Conservation (phyloP, 2,888 invertebrate genomes). For the Clistopyga incitator region DNA sequence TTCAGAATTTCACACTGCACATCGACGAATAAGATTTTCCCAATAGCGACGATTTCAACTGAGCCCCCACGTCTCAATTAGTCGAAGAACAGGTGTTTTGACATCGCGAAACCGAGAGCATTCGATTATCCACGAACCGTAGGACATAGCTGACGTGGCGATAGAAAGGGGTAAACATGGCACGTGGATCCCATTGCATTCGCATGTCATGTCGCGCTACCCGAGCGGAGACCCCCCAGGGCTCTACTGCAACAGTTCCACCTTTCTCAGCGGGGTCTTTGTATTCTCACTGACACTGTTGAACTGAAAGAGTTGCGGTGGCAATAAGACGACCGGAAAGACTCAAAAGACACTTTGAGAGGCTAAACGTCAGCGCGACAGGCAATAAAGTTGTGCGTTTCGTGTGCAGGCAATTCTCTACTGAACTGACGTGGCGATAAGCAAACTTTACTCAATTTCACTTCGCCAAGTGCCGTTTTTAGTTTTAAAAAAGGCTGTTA, state of each 20-base stretch:
- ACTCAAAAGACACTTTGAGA: conserved; percentile 7
- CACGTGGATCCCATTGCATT: conserved; percentile 38
- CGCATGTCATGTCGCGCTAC: conserved; percentile 29
- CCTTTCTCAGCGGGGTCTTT: conserved; percentile 5
- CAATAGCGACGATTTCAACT: neutral
- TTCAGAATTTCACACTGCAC: neutral
- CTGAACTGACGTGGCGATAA: conserved; percentile 28
- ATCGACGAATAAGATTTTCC: neutral
- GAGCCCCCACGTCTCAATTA: neutral
- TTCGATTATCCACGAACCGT: conserved; percentile 16
- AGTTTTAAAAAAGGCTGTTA: neutral
- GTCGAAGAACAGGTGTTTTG: conserved; percentile 4
- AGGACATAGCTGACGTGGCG: conserved; percentile 51
- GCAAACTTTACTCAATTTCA: conserved; percentile 1
- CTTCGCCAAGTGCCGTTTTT: neutral
- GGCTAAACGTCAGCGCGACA: neutral
- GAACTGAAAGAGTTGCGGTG: neutral
- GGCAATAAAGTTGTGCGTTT: neutral
- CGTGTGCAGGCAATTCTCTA: conserved; percentile 13
- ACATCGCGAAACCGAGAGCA: neutral
- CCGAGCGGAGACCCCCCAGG: neutral
- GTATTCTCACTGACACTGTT: neutral
- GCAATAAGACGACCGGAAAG: conserved; percentile 14
- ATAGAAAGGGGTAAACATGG: conserved; percentile 43
- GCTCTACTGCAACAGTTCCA: neutral